These are phyloP conservation scores for Atlantisia rogersi DNA, from an alignment of 2,113 vertebrate species.

Conservation along the genomic window DNA sequence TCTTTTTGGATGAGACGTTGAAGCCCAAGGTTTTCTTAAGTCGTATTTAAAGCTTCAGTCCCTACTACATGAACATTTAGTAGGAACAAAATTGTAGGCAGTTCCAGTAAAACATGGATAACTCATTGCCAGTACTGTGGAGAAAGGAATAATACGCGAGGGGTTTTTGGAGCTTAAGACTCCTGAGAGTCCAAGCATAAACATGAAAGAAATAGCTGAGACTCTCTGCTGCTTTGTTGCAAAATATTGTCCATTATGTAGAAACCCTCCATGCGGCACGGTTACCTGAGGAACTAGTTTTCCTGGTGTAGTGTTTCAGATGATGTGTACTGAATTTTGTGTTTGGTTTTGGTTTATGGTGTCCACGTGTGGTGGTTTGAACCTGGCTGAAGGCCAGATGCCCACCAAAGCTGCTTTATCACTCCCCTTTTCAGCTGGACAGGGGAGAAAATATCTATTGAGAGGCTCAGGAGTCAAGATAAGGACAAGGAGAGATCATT, in stretches of 20 bases:
- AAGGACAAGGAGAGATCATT: too few species aligned
- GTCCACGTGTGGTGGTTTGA: neutral
- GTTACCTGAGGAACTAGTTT: neutral
- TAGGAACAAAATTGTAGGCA: neutral
- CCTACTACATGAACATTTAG: neutral
- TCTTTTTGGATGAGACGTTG: neutral
- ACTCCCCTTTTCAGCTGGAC: too few species aligned
- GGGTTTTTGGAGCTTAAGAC: neutral
- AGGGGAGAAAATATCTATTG: too few species aligned
- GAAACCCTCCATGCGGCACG: neutral
- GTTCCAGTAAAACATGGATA: neutral
- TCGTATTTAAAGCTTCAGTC: neutral
- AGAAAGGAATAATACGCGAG: neutral
- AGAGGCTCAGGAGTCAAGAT: too few species aligned
- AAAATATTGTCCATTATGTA: neutral
- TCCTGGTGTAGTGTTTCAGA: neutral
- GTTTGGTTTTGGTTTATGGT: neutral
- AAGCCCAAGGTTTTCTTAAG: neutral
- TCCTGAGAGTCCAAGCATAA: neutral
- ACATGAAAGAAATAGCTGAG: neutral
- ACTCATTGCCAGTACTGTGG: neutral
- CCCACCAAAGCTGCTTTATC: too few species aligned
- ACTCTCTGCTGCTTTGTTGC: neutral
- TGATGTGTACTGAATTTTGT: neutral
- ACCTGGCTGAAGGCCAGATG: too few species aligned